A percentile compares a stretch with the other conserved stretches of the same genome.
These are phyloP conservation scores for Pristionchus fissidentatus DNA, from an alignment of 2,888 invertebrate species.

Conservation along the genomic window DNA sequence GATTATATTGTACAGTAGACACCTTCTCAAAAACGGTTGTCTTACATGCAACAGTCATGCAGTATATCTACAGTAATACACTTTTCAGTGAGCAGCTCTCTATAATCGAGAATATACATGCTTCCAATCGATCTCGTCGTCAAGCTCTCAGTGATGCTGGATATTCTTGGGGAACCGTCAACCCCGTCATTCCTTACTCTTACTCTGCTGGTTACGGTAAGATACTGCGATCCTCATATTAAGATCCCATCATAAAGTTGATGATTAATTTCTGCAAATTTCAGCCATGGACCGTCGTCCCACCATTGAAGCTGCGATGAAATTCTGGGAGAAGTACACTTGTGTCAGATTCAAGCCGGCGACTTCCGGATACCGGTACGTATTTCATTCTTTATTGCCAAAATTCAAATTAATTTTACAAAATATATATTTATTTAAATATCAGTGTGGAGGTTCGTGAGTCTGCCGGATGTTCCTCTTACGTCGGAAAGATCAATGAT, in stretches of 20 bases:
- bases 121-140: constrained; percentile 19
- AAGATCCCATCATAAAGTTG: no score
- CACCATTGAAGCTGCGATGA: not conserved
- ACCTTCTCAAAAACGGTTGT: not conserved
- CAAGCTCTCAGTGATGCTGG: constrained; percentile 35
- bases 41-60: not conserved
- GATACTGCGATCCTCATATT: not conserved
- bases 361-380: constrained; percentile 1
- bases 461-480: constrained; percentile 19
- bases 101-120: not conserved
- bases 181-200: constrained; percentile 42
- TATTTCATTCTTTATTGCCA: not conserved
- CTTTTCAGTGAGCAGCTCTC: constrained; percentile 8
- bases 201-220: constrained; percentile 20
- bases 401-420: not conserved
- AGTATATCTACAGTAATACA: not conserved
- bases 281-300: not conserved
- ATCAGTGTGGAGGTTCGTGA: constrained; percentile 15
- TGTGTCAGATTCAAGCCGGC: constrained; percentile 24
- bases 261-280: not conserved
- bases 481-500: constrained; percentile 37
- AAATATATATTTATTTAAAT: not conserved
- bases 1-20: not conserved
- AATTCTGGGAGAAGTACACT: constrained; percentile 39
- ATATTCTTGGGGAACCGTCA: constrained; percentile 25